These are phyloP conservation scores for Sebastes hubbsi DNA, from an alignment of 2,797 vertebrate species.

Conservation along the genomic window DNA sequence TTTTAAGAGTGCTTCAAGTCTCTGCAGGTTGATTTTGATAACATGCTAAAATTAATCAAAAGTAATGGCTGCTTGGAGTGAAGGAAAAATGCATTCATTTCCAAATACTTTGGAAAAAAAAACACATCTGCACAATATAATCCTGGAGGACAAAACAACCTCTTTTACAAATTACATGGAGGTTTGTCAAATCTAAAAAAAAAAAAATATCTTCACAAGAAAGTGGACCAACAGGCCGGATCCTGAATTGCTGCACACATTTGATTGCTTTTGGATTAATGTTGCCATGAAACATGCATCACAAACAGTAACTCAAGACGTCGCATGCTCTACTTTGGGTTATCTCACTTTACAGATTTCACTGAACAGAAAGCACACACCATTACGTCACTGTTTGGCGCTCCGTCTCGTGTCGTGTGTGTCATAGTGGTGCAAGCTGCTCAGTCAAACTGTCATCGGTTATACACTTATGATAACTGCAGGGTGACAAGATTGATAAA, in stretches of 20 bases:
- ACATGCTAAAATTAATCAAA: background rate
- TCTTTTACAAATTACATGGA: background rate
- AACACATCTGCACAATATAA: background rate
- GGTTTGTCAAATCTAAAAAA: background rate
- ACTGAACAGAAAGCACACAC: background rate
- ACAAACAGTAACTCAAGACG: conserved; percentile 40
- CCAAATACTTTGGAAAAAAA: background rate
- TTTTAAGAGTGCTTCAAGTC: background rate
- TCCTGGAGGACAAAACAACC: background rate
- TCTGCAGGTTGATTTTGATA: background rate
- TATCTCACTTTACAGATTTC: background rate
- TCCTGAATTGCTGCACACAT: conserved; percentile 28
- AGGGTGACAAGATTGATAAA: background rate
- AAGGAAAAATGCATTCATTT: background rate
- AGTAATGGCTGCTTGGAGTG: background rate
- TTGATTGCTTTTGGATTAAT: conserved; percentile 45
- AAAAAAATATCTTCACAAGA: background rate
- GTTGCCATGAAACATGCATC: conserved; percentile 42
- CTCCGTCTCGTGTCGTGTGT: background rate
- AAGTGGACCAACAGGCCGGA: conserved; percentile 25
- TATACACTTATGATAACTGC: background rate
- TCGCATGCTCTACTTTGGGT: conserved; percentile 13
- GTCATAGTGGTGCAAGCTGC: background rate
- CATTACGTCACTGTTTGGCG: conserved; percentile 3
- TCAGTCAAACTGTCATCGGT: background rate